Conservation (phyloP, 2,113 vertebrate species). For the Cryptomyrus ogoouensis region DNA sequence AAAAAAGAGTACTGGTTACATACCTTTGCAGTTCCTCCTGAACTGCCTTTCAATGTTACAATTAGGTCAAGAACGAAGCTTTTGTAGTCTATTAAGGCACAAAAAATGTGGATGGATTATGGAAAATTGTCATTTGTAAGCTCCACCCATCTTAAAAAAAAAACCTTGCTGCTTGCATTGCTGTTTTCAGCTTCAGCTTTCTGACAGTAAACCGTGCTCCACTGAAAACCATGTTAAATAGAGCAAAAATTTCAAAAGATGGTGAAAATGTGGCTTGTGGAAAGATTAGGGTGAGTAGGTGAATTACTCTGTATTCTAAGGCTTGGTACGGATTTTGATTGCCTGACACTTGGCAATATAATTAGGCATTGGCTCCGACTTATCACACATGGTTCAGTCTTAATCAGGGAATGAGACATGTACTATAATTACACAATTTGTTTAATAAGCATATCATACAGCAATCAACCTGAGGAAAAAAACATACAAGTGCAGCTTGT, state of each 20-base stretch:
- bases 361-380: neutral
- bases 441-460: neutral
- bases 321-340: constrained; percentile 13
- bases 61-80: neutral
- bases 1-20: neutral
- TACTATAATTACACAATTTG: neutral
- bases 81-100: neutral
- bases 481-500: neutral
- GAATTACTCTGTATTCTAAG: constrained; percentile 45
- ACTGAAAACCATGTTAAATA: neutral
- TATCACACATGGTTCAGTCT: neutral
- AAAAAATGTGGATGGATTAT: neutral
- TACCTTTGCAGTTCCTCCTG: neutral
- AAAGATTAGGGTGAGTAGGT: constrained; percentile 36
- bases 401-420: neutral
- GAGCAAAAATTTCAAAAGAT: neutral
- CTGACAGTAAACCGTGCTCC: neutral
- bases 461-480: neutral
- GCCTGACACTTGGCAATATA: neutral
- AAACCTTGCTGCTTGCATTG: neutral
- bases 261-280: neutral
- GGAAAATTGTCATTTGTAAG: neutral
- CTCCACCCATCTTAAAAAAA: neutral
- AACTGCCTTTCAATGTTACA: neutral
- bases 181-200: constrained; percentile 1